A percentile compares a stretch with the other conserved stretches of the same genome.
These are phyloP conservation scores for Leptopilina myrica DNA, from an alignment of 2,888 invertebrate species.

Conservation along the genomic window DNA sequence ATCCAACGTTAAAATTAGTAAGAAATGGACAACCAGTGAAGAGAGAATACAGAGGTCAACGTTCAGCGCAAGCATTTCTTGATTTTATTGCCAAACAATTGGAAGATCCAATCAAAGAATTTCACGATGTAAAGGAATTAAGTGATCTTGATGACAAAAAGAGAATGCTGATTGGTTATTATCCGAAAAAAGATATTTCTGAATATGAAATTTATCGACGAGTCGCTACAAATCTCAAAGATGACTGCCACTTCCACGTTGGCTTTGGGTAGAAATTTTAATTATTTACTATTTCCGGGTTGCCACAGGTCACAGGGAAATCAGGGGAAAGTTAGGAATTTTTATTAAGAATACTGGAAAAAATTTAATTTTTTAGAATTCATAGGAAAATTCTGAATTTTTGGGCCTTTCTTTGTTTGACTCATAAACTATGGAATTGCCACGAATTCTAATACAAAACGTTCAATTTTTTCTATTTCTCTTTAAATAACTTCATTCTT, in stretches of 20 bases:
- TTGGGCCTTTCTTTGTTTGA: too few relatives aligned
- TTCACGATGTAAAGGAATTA: constrained; percentile 85
- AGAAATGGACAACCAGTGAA: constrained; percentile 94
- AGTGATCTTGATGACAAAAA: constrained; percentile 87
- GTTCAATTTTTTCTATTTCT: too few relatives aligned
- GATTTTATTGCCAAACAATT: constrained; percentile 93
- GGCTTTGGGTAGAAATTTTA: constrained; percentile 87
- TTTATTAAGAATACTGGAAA: too few relatives aligned
- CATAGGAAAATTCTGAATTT: too few relatives aligned
- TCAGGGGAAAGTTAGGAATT: too few relatives aligned
- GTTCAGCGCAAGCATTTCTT: constrained; percentile 93
- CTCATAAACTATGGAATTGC: too few relatives aligned
- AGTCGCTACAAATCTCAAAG: constrained; percentile 92
- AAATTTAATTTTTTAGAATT: too few relatives aligned
- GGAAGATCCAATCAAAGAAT: constrained; percentile 90
- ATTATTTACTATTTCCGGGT: too few relatives aligned
- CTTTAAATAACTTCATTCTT: too few relatives aligned
- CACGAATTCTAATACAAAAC: too few relatives aligned
- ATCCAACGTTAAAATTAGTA: constrained; percentile 97
- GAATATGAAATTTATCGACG: constrained; percentile 89
- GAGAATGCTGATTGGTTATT: constrained; percentile 93
- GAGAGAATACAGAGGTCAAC: constrained; percentile 91
- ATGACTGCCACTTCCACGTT: constrained; percentile 96
- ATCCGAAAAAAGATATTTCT: constrained; percentile 87
- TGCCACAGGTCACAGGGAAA: too few relatives aligned